These are phyloP conservation scores for Suricata suricatta DNA, from an alignment of 2,113 vertebrate species.

Conservation along the genomic window DNA sequence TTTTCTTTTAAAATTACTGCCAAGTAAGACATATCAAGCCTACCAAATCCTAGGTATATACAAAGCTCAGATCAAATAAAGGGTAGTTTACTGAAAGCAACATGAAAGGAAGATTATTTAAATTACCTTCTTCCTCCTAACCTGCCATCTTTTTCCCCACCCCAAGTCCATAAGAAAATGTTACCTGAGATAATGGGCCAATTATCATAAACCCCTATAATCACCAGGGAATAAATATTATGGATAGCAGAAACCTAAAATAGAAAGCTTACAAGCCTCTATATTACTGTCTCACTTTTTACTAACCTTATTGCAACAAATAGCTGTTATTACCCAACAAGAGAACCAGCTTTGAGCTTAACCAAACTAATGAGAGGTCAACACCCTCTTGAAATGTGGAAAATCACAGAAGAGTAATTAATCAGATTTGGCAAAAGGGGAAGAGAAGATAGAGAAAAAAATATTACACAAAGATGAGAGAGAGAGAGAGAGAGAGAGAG, in stretches of 20 bases:
- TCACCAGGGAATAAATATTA: background rate
- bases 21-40: background rate
- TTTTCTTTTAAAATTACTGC: slow-evolving; percentile 24
- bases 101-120: background rate
- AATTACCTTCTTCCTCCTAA: background rate
- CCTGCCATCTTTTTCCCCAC: background rate
- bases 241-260: background rate
- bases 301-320: background rate
- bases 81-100: background rate
- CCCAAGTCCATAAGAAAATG: background rate
- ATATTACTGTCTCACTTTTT: background rate
- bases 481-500: background rate
- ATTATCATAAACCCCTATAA: background rate
- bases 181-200: background rate
- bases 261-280: background rate
- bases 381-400: slow-evolving; percentile 21
- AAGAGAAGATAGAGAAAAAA: slow-evolving; percentile 13
- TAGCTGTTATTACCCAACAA: background rate
- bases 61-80: background rate
- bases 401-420: slow-evolving; percentile 43
- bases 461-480: slow-evolving; percentile 57
- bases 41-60: background rate
- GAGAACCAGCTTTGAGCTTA: background rate
- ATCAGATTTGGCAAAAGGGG: slow-evolving; percentile 46
- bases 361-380: slow-evolving; percentile 30